Evolutionary conservation across 2,888 invertebrate genomes (phyloP).

Genomic region (Oeneis ivallda): DNA sequence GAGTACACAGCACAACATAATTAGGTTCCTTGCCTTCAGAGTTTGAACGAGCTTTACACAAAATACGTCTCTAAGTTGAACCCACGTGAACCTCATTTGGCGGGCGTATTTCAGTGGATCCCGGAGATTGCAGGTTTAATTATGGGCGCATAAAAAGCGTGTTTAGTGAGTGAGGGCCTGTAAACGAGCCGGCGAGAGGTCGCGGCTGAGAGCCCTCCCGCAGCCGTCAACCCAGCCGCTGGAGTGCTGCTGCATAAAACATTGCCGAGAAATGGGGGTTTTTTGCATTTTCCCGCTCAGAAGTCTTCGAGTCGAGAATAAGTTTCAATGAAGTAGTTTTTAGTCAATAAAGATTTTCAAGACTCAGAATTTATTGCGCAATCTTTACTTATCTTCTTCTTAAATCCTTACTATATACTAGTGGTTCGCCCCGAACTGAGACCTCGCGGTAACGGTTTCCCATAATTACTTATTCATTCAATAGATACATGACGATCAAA

Average conservation of each 20-base stretch:
- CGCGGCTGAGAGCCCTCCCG: slow-evolving; percentile 43
- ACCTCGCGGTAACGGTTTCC: no score
- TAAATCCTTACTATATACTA: no score
- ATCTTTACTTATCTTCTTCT: no score
- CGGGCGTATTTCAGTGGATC: slow-evolving; percentile 19
- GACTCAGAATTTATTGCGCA: no score
- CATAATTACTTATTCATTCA: no score
- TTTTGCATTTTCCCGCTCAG: slow-evolving; percentile 9
- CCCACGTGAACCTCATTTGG: slow-evolving; percentile 26
- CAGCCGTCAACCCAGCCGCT: slow-evolving; percentile 44
- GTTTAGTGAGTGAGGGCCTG: slow-evolving; percentile 44
- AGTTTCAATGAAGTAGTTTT: background rate
- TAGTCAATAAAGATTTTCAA: background rate
- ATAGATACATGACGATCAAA: no score
- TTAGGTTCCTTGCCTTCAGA: slow-evolving; percentile 1
- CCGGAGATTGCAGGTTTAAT: slow-evolving; percentile 35
- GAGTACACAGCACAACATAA: background rate
- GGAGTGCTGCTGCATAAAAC: slow-evolving; percentile 33
- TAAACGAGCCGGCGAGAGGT: slow-evolving; percentile 42
- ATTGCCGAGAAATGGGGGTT: slow-evolving; percentile 26
- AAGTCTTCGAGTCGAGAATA: background rate
- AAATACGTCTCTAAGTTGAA: slow-evolving; percentile 19
- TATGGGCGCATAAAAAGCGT: slow-evolving; percentile 42
- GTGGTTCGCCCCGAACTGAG: no score
- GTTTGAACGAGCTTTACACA: slow-evolving; percentile 16